phyloP scores from a whole-genome alignment of 2,797 vertebrate species.

The Uromys caudimaculatus region DNA sequence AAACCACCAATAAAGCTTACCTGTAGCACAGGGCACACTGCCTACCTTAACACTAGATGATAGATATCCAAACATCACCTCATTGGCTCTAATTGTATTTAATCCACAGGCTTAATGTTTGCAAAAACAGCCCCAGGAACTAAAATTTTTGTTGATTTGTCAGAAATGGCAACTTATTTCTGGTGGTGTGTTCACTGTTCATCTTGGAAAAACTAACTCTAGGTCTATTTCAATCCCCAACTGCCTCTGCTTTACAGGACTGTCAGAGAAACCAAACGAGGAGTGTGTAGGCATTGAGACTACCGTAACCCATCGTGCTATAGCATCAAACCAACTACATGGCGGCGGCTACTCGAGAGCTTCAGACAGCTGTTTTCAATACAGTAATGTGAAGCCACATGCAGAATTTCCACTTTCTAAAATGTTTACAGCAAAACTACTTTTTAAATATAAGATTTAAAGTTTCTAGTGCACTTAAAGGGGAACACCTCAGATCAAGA shows the following conservation, averaged over 20 bases:
- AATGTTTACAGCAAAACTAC: neutral
- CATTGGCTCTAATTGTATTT: constrained; percentile 48
- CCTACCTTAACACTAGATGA: neutral
- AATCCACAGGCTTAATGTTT: constrained; percentile 30
- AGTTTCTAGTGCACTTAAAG: neutral
- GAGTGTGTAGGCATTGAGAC: neutral
- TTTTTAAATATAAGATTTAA: constrained; percentile 49
- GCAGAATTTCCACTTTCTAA: constrained; percentile 21
- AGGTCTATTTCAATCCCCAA: neutral
- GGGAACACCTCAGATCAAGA: constrained; percentile 28
- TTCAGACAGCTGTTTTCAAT: constrained; percentile 6
- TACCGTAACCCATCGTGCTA: neutral
- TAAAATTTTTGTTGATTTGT: constrained; percentile 42
- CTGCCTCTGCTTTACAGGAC: neutral
- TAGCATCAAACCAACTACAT: neutral
- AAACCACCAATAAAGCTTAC: neutral
- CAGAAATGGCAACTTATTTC: constrained; percentile 13
- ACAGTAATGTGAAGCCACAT: neutral
- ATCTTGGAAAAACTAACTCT: constrained; percentile 4
- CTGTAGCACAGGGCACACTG: constrained; percentile 3
- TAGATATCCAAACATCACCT: neutral
- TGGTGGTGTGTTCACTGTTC: neutral
- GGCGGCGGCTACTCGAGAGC: neutral
- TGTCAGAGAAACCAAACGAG: constrained; percentile 20
- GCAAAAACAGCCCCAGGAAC: neutral